A percentile compares a stretch with the other conserved stretches of the same genome.
phyloP scores from a whole-genome alignment of 2,797 vertebrate species.

The Melanotaenia pygmaea region DNA sequence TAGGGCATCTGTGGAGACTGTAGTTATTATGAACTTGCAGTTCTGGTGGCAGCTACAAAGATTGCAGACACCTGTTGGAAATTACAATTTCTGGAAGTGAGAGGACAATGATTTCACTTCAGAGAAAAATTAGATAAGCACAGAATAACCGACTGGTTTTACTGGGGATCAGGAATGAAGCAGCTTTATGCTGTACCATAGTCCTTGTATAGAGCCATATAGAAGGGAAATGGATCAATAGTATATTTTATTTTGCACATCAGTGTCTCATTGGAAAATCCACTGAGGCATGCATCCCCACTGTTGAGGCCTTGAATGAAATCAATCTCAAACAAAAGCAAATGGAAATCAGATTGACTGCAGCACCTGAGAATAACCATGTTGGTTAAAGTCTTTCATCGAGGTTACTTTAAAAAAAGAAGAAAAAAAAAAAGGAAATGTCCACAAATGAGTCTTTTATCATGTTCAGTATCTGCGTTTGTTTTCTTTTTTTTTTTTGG shows the following conservation, averaged over 20 bases:
- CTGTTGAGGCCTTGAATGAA: conserved; percentile 18
- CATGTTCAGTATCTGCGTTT: neutral
- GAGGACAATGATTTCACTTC: neutral
- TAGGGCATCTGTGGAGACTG: neutral
- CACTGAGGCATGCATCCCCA: conserved; percentile 11
- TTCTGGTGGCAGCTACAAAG: conserved; percentile 19
- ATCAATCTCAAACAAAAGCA: conserved; percentile 55
- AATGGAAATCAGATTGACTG: conserved; percentile 50
- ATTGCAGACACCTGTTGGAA: conserved; percentile 19
- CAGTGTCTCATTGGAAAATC: conserved; percentile 20
- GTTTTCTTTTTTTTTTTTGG: conserved; percentile 13
- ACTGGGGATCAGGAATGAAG: conserved; percentile 3
- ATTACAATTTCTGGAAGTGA: neutral
- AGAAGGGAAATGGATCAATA: conserved; percentile 44
- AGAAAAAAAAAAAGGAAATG: conserved; percentile 35
- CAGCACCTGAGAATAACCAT: conserved; percentile 39
- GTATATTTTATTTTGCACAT: conserved; percentile 18
- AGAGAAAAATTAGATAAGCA: conserved; percentile 1
- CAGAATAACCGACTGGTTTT: neutral
- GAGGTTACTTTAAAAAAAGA: conserved; percentile 2
- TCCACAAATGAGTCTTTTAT: conserved; percentile 25
- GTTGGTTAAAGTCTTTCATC: conserved; percentile 41
- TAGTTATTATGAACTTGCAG: conserved; percentile 1
- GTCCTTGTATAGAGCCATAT: conserved; percentile 3
- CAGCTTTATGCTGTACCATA: conserved; percentile 4